Evolutionary conservation across 1,140 invertebrate genomes (phyloP).

Genomic region (Coelopa frigida): DNA sequence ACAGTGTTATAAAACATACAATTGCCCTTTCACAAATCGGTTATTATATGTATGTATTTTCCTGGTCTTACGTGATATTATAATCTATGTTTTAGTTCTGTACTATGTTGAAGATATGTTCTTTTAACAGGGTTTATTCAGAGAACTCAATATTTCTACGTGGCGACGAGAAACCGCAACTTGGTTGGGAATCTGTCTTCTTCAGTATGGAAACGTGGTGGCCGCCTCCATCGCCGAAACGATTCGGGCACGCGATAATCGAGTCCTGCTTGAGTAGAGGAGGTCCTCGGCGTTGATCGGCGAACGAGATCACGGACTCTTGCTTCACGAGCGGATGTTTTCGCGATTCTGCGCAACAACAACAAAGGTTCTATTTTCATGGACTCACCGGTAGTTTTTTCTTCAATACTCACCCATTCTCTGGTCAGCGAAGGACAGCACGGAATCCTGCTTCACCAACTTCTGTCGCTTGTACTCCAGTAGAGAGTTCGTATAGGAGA

Average conservation of each 20-base stretch:
- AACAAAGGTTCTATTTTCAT: not conserved
- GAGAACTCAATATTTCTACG: constrained; percentile 36
- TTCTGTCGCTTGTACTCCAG: constrained; percentile 34
- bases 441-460: constrained; percentile 43
- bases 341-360: constrained; percentile 23
- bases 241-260: constrained; percentile 29
- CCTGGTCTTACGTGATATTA: not conserved
- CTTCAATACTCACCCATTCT: constrained; percentile 22
- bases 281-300: constrained; percentile 36
- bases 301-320: constrained; percentile 43
- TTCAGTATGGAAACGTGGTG: constrained; percentile 43
- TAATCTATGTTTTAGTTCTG: not conserved
- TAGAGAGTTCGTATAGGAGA: constrained; percentile 15
- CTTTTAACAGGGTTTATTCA: constrained; percentile 19
- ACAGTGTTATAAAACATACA: too few relatives aligned
- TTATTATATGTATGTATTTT: not conserved
- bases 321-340: constrained; percentile 42
- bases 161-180: constrained; percentile 30
- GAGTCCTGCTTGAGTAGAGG: constrained; percentile 41
- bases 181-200: constrained; percentile 41
- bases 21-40: too few relatives aligned
- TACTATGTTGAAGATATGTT: not conserved
- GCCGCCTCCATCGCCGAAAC: constrained; percentile 32
- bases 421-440: constrained; percentile 43
- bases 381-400: not conserved